phyloP scores from a whole-genome alignment of 2,113 vertebrate genomes.

The Acrocephalus kingi region DNA sequence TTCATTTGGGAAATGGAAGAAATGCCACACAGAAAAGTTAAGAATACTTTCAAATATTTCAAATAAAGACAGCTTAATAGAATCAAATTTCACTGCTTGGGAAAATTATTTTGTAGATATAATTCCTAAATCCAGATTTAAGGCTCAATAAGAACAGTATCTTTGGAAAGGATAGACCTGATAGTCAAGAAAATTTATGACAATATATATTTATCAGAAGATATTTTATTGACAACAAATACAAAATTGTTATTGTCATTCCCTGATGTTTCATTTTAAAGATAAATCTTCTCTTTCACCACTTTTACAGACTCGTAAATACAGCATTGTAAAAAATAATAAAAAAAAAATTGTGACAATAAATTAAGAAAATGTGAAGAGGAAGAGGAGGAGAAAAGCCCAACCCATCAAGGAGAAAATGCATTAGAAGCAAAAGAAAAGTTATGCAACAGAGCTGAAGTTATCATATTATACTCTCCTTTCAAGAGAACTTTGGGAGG shows the following conservation, averaged over 20 bases:
- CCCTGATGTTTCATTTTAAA: slow-evolving; percentile 65
- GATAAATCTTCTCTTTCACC: slow-evolving; percentile 64
- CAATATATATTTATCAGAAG: slow-evolving; percentile 38
- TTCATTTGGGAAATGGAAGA: not conserved
- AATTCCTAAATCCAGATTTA: slow-evolving; percentile 5
- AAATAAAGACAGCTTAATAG: not conserved
- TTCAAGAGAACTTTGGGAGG: not conserved
- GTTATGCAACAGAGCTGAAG: slow-evolving; percentile 50
- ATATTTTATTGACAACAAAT: slow-evolving; percentile 74
- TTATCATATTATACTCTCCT: slow-evolving; percentile 55
- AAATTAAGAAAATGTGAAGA: slow-evolving; percentile 71
- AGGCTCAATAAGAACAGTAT: not conserved
- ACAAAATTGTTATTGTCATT: slow-evolving; percentile 47
- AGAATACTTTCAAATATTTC: not conserved
- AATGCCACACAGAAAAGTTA: not conserved
- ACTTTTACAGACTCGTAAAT: slow-evolving; percentile 34
- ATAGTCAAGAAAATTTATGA: slow-evolving; percentile 36
- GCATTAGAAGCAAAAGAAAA: slow-evolving; percentile 57
- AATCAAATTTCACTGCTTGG: not conserved
- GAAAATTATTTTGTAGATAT: not conserved
- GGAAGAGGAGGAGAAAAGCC: not conserved
- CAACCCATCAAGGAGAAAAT: slow-evolving; percentile 1
- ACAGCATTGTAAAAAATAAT: slow-evolving; percentile 34
- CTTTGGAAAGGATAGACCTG: not conserved
- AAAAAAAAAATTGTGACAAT: slow-evolving; percentile 44